Conservation (phyloP, 35 echinoderm and acorn worm species). For the Hemicentrotus pulcherrimus region DNA sequence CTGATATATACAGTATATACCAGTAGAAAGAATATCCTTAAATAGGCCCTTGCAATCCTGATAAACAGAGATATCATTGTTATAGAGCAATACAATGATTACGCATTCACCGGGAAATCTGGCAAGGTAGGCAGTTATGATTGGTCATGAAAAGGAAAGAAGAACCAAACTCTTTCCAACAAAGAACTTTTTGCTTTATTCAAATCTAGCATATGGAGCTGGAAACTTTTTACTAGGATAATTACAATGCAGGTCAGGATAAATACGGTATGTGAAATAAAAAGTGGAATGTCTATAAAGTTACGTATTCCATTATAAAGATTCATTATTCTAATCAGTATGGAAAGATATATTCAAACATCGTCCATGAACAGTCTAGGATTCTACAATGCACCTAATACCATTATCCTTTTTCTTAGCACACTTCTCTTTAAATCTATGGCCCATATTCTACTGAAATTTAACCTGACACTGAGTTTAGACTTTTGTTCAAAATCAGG, state of each 20-base stretch:
- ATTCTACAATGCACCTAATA: neutral
- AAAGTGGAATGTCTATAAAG: neutral
- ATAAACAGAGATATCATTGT: neutral
- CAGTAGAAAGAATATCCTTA: neutral
- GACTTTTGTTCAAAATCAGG: too few species aligned
- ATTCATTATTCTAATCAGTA: neutral
- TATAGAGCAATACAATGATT: neutral
- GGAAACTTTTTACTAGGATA: neutral
- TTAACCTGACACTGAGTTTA: too few species aligned
- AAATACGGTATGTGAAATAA: neutral
- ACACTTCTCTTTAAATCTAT: too few species aligned
- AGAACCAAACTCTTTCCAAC: neutral
- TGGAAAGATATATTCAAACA: neutral
- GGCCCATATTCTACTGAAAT: too few species aligned
- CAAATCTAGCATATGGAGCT: neutral
- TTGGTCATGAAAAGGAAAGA: neutral
- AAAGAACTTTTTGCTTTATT: neutral
- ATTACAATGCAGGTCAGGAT: neutral
- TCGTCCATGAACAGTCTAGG: too few species aligned
- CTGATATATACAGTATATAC: neutral
- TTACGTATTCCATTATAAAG: neutral
- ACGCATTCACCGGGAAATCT: constrained; percentile 11
- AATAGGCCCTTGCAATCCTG: neutral
- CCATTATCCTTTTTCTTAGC: too few species aligned
- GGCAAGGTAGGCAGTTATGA: constrained; percentile 28